phyloP scores from a whole-genome alignment of 2,797 vertebrate species.

The Prionace glauca region DNA sequence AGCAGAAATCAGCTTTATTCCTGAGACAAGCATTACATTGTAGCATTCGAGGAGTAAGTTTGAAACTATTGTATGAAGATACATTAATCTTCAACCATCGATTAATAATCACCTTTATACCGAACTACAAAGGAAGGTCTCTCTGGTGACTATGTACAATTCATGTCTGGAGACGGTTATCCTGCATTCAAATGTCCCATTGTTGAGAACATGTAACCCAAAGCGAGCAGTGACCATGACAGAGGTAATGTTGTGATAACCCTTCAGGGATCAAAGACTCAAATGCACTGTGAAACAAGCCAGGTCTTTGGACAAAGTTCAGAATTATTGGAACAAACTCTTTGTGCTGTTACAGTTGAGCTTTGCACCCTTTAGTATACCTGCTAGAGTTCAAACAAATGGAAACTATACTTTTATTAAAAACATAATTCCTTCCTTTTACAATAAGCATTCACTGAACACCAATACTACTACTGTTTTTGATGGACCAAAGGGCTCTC shows the following conservation, averaged over 20 bases:
- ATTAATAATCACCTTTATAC: not conserved
- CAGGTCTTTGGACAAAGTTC: not conserved
- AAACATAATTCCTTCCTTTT: not conserved
- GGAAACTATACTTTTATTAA: not conserved
- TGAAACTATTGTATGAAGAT: not conserved
- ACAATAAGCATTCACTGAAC: not conserved
- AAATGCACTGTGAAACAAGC: not conserved
- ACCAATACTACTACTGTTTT: not conserved
- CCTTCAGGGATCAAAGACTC: not conserved
- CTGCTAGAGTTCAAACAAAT: not conserved
- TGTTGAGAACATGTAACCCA: conserved; percentile 6
- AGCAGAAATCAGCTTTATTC: not conserved
- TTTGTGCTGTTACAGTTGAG: not conserved
- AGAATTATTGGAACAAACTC: not conserved
- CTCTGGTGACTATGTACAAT: conserved; percentile 7
- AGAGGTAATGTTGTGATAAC: not conserved
- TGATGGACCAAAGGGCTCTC: not conserved
- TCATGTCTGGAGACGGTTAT: not conserved
- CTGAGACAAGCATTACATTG: not conserved
- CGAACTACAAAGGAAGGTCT: not conserved
- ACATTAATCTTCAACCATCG: not conserved
- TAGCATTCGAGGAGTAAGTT: not conserved
- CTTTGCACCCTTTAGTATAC: not conserved
- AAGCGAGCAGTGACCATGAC: not conserved
- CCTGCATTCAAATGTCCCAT: not conserved